Base-by-base conservation (phyloP, 2,113 vertebrate genomes). In the Plecotus auritus region DNA sequence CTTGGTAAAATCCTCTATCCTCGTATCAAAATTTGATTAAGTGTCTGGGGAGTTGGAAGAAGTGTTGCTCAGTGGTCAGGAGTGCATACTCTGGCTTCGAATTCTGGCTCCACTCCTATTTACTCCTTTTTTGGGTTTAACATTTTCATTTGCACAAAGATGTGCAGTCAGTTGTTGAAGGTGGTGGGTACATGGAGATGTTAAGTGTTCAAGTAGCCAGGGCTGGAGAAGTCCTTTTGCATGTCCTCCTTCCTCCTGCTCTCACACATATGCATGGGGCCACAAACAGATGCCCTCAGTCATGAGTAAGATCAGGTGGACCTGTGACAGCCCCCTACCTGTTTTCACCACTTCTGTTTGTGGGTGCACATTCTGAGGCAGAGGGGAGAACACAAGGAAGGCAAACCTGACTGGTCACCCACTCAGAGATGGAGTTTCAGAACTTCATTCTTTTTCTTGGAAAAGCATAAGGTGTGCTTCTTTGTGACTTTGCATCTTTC, bases 131-230 rank as follows among this genome's bases (percentile, higher is more conserved):
- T 32, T 4, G 26, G 45, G 11, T 12, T 56, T 54, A 23, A 67
- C 59, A 26, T 45, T 97, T 91, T 93, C 40, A 61, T 89, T 85
- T 81, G n/a, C 72, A 67, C 9, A 72, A 70, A 78, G 64, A 85
- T 67, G 23, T 92, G 18, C 49, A 88, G 28, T 56, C 35, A 74
- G 11, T 72, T 93, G 61, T 74, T 51, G 17, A 54, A 93, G 32
- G 37, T 64, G 66, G 12, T 64, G 59, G 12, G 16, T 72, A 37
- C 32, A n/a, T 7, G 4, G 14, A 8, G 40, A 87, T 47, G 49
- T 81, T 47, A 78, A 85, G 18, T 14, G 17, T 88, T 84, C 82
- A 78, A 66, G 67, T 47, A 69, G 6, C 80, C 14, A 54, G n/a
- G 1, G 11, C 7, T 83, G 70, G 35, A 70, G 49, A 88, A 49